These are phyloP conservation scores for Acronicta alni DNA, from an alignment of 2,888 invertebrate species.

Conservation along the genomic window DNA sequence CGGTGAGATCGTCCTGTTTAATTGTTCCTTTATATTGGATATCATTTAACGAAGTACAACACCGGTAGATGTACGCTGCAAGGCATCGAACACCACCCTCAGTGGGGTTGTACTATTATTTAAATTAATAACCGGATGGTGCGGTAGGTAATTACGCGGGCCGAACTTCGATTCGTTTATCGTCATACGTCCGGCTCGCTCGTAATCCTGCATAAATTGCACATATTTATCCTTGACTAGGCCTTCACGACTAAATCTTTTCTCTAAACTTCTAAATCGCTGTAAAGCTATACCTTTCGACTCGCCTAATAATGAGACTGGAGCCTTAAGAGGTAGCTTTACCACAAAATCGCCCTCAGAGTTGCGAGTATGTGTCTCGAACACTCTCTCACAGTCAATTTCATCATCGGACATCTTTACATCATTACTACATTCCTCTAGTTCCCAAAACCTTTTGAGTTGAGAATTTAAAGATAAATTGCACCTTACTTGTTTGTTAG, in stretches of 20 bases:
- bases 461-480: slow-evolving; percentile 2
- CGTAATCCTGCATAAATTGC: background rate
- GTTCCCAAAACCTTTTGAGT: background rate
- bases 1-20: background rate
- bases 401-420: slow-evolving; percentile 1
- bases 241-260: background rate
- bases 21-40: background rate
- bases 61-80: background rate
- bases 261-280: background rate
- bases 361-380: slow-evolving; percentile 2
- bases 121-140: background rate
- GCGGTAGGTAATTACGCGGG: slow-evolving; percentile 5
- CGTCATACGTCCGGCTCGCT: slow-evolving; percentile 3
- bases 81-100: slow-evolving; percentile 3
- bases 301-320: background rate
- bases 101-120: background rate
- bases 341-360: slow-evolving; percentile 3
- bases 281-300: background rate
- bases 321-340: background rate
- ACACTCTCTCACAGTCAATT: background rate
- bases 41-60: background rate
- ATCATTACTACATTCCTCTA: background rate
- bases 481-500: background rate
- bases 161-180: background rate
- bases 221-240: background rate